Base-by-base conservation (phyloP, 1,140 invertebrate species). In the Zaprionus lachaisei region DNA sequence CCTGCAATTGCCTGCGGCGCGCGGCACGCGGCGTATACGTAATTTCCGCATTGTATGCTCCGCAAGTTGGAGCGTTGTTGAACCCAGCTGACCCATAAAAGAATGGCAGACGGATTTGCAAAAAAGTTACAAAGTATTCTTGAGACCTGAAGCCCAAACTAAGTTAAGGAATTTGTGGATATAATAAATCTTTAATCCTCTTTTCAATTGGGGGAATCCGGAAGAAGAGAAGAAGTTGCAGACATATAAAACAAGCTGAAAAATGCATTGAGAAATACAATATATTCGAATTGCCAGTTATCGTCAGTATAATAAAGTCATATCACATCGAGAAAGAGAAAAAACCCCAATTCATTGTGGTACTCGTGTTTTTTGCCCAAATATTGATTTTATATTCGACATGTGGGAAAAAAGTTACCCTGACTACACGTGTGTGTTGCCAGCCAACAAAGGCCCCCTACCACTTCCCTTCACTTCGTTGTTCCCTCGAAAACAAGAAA, bases 31-130 rank as follows among this genome's bases (percentile, higher is more conserved):
- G 72, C 79, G 65, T 75, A 75, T 80, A 69, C 63, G 66, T 72
- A 58, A 87, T 80, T 87, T 87, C 73, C 77, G 73, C 74, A 80
- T 83, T 77, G 68, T 57, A 55, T 54, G 17, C 68, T 67, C 49
- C 24, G 31, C 31, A 76, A 69, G 51, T 82, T 64, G 57, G 57
- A 34, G 57, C 58, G 57, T 26, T 22, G 55, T 60, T 75, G 73
- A 76, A 76, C 73, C 61, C 54, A 17, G 60, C 55, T 76, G 73
- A 76, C 73, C 73, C 44, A 76, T 65, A 64, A 64, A 64, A 47
- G 41, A 6, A 17, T 7, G n/a, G 4, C n/a, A 47, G 41, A 17
- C n/a, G n/a, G 15, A n/a, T 44, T 44, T 6, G 4, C 5, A 12
- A 5, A 41, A 47, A 47, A 17, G n/a, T 47, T 47, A 6, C 6